These are phyloP conservation scores for Botia almorhae DNA, from an alignment of 2,797 vertebrate genomes.

Conservation along the genomic window DNA sequence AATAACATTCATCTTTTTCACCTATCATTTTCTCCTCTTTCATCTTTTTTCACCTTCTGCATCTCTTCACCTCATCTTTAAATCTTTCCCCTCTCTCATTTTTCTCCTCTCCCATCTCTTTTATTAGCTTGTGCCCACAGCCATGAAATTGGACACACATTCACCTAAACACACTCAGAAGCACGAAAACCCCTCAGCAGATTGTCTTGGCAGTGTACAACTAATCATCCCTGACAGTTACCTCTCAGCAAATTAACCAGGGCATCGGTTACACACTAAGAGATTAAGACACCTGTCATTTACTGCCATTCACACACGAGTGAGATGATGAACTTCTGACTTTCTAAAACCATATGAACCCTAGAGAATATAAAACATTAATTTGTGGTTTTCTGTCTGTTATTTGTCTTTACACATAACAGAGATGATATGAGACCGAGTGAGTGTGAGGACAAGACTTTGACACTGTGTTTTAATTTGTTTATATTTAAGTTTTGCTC, in stretches of 20 bases:
- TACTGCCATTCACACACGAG: no score
- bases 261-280: background rate
- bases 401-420: background rate
- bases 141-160: constrained; percentile 42
- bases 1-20: constrained; percentile 14
- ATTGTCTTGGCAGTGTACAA: constrained; percentile 10
- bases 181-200: background rate
- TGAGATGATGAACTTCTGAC: background rate
- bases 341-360: background rate
- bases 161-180: constrained; percentile 26
- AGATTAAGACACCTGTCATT: constrained; percentile 25
- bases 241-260: background rate
- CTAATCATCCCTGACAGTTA: constrained; percentile 18
- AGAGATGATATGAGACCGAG: background rate
- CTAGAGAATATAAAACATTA: background rate
- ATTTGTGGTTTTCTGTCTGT: background rate
- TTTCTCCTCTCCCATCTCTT: no score
- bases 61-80: no score
- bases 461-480: background rate
- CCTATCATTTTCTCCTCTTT: constrained; percentile 6
- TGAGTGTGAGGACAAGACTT: background rate
- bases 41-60: constrained; percentile 35
- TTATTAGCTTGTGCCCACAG: no score
- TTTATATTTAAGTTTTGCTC: background rate
- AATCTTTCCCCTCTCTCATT: no score